A percentile compares a stretch with the other conserved stretches of the same genome.
These are phyloP conservation scores for Trichonephila clavipes DNA, from an alignment of 1,140 invertebrate species.

Conservation along the genomic window DNA sequence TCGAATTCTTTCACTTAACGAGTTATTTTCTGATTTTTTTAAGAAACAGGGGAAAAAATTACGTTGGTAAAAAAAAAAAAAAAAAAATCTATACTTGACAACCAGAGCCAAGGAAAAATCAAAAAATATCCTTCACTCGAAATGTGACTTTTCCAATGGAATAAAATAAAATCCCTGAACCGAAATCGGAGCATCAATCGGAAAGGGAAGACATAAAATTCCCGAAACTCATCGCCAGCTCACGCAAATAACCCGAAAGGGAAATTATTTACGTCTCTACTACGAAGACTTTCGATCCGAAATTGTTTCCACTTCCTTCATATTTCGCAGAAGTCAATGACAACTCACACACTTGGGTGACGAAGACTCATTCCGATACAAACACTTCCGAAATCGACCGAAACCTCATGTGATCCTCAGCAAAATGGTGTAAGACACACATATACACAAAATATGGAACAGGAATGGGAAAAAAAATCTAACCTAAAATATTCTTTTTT, in stretches of 20 bases:
- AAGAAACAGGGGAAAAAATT: no score
- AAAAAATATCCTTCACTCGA: background rate
- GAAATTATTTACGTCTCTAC: background rate
- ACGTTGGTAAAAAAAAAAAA: no score
- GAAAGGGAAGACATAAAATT: slow-evolving; percentile 10
- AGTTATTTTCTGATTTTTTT: no score
- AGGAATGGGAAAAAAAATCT: background rate
- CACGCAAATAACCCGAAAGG: background rate
- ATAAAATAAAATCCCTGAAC: background rate
- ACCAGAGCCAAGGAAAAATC: background rate
- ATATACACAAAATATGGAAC: no score
- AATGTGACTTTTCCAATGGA: background rate
- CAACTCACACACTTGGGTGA: background rate
- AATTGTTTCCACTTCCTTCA: slow-evolving; percentile 1
- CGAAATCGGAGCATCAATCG: background rate
- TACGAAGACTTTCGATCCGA: slow-evolving; percentile 20
- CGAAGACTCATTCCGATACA: background rate
- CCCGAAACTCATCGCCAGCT: background rate
- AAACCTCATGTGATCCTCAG: background rate
- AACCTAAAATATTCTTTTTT: background rate
- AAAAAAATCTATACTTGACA: no score
- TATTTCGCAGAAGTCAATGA: background rate
- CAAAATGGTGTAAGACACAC: background rate
- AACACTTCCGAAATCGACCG: slow-evolving; percentile 28
- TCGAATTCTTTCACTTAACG: no score